These are phyloP conservation scores for Stigmatopora argus DNA, from an alignment of 2,113 vertebrate genomes.

Conservation along the genomic window DNA sequence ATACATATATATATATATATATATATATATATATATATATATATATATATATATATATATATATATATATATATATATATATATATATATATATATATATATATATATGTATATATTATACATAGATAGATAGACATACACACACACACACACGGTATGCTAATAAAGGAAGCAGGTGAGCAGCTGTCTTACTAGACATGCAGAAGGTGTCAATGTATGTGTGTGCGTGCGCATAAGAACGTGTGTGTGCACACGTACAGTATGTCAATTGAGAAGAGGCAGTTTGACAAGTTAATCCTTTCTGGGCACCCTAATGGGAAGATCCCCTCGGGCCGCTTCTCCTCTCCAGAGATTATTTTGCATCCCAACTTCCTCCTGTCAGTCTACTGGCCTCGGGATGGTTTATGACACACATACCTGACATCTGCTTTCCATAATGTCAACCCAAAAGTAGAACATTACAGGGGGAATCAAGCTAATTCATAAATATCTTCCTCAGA, in stretches of 20 bases:
- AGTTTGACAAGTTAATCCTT: conserved; percentile 69
- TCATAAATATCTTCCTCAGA: not conserved
- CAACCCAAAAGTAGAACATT: conserved; percentile 30
- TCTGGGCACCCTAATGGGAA: conserved; percentile 62
- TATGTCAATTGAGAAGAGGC: conserved; percentile 35
- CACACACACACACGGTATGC: not conserved
- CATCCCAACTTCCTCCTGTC: conserved; percentile 51
- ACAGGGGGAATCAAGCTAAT: not conserved
- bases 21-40: no score
- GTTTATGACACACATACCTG: conserved; percentile 31
- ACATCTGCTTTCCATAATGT: conserved; percentile 35
- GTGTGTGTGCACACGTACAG: conserved; percentile 4
- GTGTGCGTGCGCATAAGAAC: not conserved
- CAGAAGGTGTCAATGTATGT: conserved; percentile 10
- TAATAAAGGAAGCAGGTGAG: not conserved
- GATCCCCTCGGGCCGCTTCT: conserved; percentile 55
- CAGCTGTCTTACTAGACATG: conserved; percentile 6
- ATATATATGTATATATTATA: no score
- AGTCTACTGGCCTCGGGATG: conserved; percentile 29
- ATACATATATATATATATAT: no score
- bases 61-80: no score
- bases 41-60: no score
- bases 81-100: no score
- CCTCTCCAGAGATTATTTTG: conserved; percentile 62
- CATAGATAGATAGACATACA: no score